Evolutionary conservation across 2,797 vertebrate species (phyloP).

Genomic region (Gymnopithys bicolor): DNA sequence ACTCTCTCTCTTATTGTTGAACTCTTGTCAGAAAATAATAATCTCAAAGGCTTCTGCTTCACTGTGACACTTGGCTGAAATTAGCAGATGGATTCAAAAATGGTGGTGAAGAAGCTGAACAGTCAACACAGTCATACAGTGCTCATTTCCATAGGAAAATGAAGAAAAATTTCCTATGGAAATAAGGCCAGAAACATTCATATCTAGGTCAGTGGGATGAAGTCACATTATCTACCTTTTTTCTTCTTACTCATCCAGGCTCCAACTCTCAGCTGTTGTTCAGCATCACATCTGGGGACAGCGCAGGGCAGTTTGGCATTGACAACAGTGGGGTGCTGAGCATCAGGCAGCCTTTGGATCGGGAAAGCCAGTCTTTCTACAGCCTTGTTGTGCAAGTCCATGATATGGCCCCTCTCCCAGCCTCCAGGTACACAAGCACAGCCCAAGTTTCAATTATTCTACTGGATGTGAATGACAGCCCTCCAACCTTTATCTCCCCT

Average conservation of each 20-base stretch:
- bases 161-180: not conserved
- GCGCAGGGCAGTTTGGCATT: slow-evolving; percentile 85
- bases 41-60: slow-evolving; percentile 8
- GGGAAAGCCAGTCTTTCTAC: slow-evolving; percentile 95
- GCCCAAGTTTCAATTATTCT: slow-evolving; percentile 94
- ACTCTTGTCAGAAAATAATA: not conserved
- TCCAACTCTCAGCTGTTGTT: slow-evolving; percentile 88
- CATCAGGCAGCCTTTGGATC: slow-evolving; percentile 83
- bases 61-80: not conserved
- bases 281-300: slow-evolving; percentile 90
- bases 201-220: not conserved
- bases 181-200: not conserved
- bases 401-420: slow-evolving; percentile 82
- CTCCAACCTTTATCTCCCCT: slow-evolving; percentile 89
- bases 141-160: not conserved
- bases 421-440: slow-evolving; percentile 88
- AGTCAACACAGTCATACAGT: rapidly evolving
- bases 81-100: not conserved
- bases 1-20: not conserved
- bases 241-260: slow-evolving; percentile 74
- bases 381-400: slow-evolving; percentile 90
- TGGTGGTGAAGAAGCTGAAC: not conserved
- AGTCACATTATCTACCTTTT: not conserved
- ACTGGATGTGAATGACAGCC: slow-evolving; percentile 93
- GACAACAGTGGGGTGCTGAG: slow-evolving; percentile 81